These are phyloP conservation scores for Diadumene lineata DNA, from an alignment of 92 coral and sea anemone genomes.

Conservation along the genomic window DNA sequence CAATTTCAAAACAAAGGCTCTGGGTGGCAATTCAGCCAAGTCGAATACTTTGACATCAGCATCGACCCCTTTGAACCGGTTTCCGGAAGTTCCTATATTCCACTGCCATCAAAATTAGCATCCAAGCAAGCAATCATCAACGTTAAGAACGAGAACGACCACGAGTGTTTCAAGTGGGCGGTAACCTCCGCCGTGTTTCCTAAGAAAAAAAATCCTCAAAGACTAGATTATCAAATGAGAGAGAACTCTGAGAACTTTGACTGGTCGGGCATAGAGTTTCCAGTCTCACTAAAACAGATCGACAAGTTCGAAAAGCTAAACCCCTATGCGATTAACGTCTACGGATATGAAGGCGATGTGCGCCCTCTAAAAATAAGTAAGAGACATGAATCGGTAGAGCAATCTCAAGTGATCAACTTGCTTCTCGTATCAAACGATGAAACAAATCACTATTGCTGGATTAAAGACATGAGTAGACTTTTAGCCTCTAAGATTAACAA, in stretches of 20 bases:
- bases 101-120: constrained; percentile 22
- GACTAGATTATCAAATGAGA: constrained; percentile 32
- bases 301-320: constrained; percentile 36
- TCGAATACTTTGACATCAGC: constrained; percentile 39
- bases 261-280: constrained; percentile 39
- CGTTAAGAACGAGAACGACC: constrained; percentile 52
- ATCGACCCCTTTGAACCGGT: constrained; percentile 47
- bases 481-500: constrained; percentile 24
- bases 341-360: constrained; percentile 31
- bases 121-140: constrained; percentile 47
- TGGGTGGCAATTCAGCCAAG: constrained; percentile 47
- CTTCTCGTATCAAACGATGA: constrained; percentile 26
- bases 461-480: constrained; percentile 24
- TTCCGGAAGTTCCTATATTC: constrained; percentile 46
- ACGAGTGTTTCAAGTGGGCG: constrained; percentile 65
- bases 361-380: constrained; percentile 32
- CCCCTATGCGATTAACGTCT: constrained; percentile 29
- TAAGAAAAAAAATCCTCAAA: constrained; percentile 23
- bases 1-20: constrained; percentile 44
- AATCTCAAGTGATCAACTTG: constrained; percentile 16
- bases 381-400: neutral
- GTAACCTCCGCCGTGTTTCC: constrained; percentile 55
- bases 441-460: constrained; percentile 52
- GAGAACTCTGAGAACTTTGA: constrained; percentile 37
- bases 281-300: constrained; percentile 33